Conservation (phyloP, 2,888 invertebrate species). For the Caenorhabditis zanzibari region DNA sequence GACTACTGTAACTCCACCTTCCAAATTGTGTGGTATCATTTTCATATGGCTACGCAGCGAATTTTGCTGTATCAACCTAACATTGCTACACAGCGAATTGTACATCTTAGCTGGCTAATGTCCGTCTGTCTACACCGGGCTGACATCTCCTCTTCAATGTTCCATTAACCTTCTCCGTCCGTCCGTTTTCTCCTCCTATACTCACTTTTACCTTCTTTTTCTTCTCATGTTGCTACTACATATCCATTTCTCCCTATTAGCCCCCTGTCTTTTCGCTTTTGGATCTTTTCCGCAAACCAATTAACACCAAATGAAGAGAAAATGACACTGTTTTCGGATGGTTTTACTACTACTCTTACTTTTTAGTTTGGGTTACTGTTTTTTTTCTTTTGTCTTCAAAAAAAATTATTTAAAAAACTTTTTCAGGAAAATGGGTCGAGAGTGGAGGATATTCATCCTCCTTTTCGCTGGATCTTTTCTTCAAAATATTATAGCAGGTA, state of each 20-base stretch:
- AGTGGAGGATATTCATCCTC: constrained; percentile 53
- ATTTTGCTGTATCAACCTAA: no score
- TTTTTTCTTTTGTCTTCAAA: no score
- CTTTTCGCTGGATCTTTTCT: constrained; percentile 26
- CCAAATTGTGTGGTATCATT: no score
- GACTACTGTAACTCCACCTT: no score
- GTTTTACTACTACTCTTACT: background rate
- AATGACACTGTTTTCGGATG: constrained; percentile 10
- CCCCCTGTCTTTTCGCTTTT: background rate
- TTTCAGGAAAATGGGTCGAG: constrained; percentile 44
- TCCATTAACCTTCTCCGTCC: constrained; percentile 2
- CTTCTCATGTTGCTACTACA: constrained; percentile 10
- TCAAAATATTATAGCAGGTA: constrained; percentile 2
- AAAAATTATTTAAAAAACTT: no score
- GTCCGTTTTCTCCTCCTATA: background rate
- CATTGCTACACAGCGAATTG: no score
- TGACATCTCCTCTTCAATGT: background rate
- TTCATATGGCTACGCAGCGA: no score
- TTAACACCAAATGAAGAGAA: constrained; percentile 11
- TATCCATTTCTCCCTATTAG: constrained; percentile 40
- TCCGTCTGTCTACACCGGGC: background rate
- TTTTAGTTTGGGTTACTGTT: background rate
- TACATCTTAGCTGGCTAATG: background rate
- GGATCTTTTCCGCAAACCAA: constrained; percentile 48
- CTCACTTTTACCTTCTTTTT: constrained; percentile 5